phyloP scores from a whole-genome alignment of 92 coral and sea anemone species.

The Palythoa heliodiscus region DNA sequence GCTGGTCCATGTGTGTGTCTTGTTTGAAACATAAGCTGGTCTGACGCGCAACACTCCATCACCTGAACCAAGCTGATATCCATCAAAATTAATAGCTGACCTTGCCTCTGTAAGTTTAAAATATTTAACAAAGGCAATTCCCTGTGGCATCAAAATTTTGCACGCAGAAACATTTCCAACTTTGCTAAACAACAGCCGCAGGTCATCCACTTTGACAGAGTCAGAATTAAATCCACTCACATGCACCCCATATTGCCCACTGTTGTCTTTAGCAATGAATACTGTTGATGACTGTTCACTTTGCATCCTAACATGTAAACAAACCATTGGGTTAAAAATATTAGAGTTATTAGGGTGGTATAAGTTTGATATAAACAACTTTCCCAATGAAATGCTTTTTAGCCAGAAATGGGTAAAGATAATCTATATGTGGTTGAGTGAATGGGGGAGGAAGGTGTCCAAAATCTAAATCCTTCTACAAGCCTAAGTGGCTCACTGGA shows the following conservation, averaged over 20 bases:
- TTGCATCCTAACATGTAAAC: background rate
- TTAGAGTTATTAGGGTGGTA: no score
- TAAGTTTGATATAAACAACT: no score
- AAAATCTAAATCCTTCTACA: no score
- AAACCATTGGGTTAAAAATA: background rate
- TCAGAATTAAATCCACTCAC: constrained; percentile 62
- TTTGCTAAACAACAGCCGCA: constrained; percentile 50
- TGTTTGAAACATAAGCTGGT: constrained; percentile 7
- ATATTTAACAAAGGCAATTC: constrained; percentile 74
- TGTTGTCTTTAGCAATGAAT: constrained; percentile 58
- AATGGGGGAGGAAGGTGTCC: no score
- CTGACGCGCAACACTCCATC: constrained; percentile 15
- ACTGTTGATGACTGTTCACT: background rate
- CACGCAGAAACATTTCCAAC: constrained; percentile 67
- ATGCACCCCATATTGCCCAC: constrained; percentile 67
- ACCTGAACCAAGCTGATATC: constrained; percentile 47
- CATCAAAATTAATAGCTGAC: constrained; percentile 51
- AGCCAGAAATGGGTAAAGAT: no score
- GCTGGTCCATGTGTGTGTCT: background rate
- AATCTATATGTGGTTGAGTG: no score
- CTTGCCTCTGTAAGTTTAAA: constrained; percentile 52
- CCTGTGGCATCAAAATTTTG: constrained; percentile 48
- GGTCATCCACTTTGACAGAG: constrained; percentile 31
- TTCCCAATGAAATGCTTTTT: no score
- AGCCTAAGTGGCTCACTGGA: no score